phyloP scores from a whole-genome alignment of 2,113 vertebrate genomes.

The Hypocryptadius cinnamomeus region DNA sequence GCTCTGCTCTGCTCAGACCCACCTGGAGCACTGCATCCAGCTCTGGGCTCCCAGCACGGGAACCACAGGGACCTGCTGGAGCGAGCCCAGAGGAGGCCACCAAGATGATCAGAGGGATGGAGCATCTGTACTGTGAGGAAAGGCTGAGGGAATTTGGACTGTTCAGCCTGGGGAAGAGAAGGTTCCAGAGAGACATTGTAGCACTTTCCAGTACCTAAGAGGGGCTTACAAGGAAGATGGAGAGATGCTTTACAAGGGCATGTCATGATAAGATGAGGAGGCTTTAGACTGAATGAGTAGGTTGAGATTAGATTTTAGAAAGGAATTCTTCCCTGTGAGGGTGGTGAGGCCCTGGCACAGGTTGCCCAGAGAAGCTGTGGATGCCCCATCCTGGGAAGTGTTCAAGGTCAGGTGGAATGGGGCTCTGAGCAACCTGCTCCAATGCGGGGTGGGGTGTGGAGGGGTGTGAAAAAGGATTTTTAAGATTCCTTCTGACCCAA shows the following conservation, averaged over 20 bases:
- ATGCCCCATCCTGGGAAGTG: background rate
- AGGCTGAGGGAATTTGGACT: background rate
- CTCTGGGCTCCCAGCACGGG: background rate
- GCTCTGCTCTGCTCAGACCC: background rate
- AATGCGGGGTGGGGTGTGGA: rapidly evolving
- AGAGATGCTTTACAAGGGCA: background rate
- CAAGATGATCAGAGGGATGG: background rate
- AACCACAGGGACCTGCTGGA: background rate
- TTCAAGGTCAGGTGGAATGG: background rate
- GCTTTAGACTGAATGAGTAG: background rate
- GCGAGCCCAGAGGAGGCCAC: rapidly evolving
- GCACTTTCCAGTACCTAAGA: background rate
- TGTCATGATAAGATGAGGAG: background rate
- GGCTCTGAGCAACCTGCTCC: background rate
- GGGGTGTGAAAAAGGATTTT: background rate
- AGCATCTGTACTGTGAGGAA: rapidly evolving
- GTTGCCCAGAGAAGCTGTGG: background rate
- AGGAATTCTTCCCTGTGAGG: background rate
- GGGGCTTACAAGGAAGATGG: background rate
- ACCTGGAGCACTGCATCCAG: background rate
- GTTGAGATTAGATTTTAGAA: background rate
- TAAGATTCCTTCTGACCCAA: background rate
- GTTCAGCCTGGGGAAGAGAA: background rate
- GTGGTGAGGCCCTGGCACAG: background rate
- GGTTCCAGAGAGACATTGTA: background rate